phyloP scores from a whole-genome alignment of 2,113 vertebrate genomes.

The Mirounga angustirostris region DNA sequence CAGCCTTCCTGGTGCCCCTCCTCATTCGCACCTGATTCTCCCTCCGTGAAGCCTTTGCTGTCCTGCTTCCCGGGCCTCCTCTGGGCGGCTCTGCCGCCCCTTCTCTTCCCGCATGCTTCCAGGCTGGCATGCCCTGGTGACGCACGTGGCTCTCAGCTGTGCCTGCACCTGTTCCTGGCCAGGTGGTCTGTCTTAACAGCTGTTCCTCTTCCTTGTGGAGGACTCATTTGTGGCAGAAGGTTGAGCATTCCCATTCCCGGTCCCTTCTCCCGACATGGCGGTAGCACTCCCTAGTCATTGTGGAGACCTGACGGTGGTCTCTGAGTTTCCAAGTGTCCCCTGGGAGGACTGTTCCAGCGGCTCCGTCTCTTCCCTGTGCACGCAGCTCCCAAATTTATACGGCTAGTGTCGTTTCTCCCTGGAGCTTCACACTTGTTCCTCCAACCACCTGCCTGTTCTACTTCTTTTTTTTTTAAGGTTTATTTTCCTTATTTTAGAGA shows the following conservation, averaged over 20 bases:
- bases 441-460: background rate
- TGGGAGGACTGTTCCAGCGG: background rate
- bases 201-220: background rate
- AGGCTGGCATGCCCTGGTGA: background rate
- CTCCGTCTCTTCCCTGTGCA: rapidly evolving
- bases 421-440: background rate
- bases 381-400: background rate
- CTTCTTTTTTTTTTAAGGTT: background rate
- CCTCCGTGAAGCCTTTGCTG: too few species aligned
- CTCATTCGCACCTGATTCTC: background rate
- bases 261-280: background rate
- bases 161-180: background rate
- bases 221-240: background rate
- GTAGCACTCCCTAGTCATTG: background rate
- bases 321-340: background rate
- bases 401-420: background rate
- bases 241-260: background rate
- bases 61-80: background rate
- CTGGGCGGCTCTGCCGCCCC: background rate
- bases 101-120: too few species aligned
- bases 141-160: too few species aligned
- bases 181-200: background rate
- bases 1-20: background rate
- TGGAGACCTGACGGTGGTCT: background rate
- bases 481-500: background rate